These are phyloP conservation scores for Drosophila auraria DNA, from an alignment of 1,140 invertebrate genomes.

Conservation along the genomic window DNA sequence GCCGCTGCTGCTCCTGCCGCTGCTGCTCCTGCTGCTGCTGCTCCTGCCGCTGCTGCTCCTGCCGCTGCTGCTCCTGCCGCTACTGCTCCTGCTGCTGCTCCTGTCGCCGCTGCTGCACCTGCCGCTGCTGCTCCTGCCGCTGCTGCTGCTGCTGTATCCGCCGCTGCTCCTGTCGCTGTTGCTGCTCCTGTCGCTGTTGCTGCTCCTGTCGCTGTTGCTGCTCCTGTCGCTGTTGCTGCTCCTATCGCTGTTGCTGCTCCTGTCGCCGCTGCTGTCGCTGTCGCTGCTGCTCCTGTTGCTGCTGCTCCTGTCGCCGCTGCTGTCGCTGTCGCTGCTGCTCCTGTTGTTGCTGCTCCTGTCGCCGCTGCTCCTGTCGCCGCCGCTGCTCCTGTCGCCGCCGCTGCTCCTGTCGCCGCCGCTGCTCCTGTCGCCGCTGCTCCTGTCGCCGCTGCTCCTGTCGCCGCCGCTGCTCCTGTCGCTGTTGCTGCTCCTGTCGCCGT, in stretches of 20 bases:
- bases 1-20: not conserved
- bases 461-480: not conserved
- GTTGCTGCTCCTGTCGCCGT: not conserved
- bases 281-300: not conserved
- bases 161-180: accelerated
- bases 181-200: not conserved
- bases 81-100: no score
- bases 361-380: no score
- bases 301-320: not conserved
- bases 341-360: not conserved
- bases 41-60: not conserved
- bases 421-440: not conserved
- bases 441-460: not conserved
- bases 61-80: not conserved
- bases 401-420: not conserved
- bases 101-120: not conserved
- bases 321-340: not conserved
- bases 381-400: not conserved
- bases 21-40: not conserved
- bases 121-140: not conserved
- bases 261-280: not conserved
- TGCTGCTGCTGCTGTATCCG: not conserved
- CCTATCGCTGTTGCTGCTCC: not conserved
- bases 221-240: not conserved
- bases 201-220: not conserved